These are phyloP conservation scores for Myotis lucifugus DNA, from an alignment of 2,113 vertebrate genomes.

Conservation along the genomic window DNA sequence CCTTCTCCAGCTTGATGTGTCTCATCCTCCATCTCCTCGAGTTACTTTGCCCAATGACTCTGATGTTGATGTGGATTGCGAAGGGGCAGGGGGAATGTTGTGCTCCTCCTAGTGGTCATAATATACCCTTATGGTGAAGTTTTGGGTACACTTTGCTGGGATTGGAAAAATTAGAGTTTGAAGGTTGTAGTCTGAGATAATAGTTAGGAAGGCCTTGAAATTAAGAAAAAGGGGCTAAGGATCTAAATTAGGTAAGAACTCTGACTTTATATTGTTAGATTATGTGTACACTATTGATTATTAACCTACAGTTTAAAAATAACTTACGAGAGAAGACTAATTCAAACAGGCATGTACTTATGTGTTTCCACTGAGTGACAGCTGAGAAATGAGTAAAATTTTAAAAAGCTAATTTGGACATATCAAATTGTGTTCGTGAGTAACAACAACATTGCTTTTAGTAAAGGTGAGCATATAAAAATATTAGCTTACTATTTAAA, in stretches of 20 bases:
- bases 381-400: neutral
- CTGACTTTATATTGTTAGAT: neutral
- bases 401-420: neutral
- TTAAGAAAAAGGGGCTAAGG: neutral
- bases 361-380: neutral
- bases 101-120: neutral
- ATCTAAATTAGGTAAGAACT: neutral
- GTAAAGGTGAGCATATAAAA: constrained; percentile 25
- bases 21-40: neutral
- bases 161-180: neutral
- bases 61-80: neutral
- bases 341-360: neutral
- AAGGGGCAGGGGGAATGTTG: rapidly evolving
- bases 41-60: neutral
- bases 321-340: neutral
- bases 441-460: constrained; percentile 39
- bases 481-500: constrained; percentile 53
- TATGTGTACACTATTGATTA: neutral
- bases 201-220: neutral
- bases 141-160: neutral
- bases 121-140: neutral
- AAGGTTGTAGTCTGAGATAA: neutral
- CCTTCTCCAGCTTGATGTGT: neutral
- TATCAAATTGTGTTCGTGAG: constrained; percentile 3
- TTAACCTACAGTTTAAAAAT: neutral